Percentiles rank a stretch among this genome's conserved stretches.
These are phyloP conservation scores for Hypotaenidia philippensis DNA, from an alignment of 2,797 vertebrate species.

Conservation along the genomic window DNA sequence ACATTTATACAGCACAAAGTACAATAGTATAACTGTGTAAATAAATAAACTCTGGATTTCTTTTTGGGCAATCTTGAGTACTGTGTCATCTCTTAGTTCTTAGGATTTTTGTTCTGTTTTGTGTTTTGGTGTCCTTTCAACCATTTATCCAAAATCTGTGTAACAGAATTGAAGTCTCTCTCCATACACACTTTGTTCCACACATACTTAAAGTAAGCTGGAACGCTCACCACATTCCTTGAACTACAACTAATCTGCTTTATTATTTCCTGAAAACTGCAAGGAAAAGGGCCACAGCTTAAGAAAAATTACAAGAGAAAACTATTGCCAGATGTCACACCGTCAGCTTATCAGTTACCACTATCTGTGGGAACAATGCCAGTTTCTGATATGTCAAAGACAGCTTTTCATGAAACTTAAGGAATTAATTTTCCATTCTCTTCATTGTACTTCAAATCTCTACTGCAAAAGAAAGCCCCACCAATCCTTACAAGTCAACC, in stretches of 20 bases:
- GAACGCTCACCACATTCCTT: not conserved
- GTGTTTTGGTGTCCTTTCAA: not conserved
- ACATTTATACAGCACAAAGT: not conserved
- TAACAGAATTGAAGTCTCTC: not conserved
- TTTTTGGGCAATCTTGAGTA: not conserved
- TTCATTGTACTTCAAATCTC: rapidly evolving
- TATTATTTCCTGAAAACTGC: not conserved
- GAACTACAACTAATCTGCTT: not conserved
- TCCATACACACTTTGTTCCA: not conserved
- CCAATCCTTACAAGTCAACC: not conserved
- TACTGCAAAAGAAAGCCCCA: not conserved
- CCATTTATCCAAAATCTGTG: not conserved
- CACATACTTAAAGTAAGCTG: not conserved
- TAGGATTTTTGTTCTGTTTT: not conserved
- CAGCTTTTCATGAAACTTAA: not conserved
- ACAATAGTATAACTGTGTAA: not conserved
- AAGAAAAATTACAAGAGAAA: not conserved
- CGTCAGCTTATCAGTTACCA: not conserved
- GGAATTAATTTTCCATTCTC: not conserved
- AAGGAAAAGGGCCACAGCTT: not conserved
- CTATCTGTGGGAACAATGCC: not conserved
- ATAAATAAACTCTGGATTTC: not conserved
- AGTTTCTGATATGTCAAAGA: not conserved
- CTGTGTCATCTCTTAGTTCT: not conserved
- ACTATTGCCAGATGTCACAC: not conserved